phyloP scores from a whole-genome alignment of 2,113 vertebrate genomes.

The Periophthalmodon schlosseri region DNA sequence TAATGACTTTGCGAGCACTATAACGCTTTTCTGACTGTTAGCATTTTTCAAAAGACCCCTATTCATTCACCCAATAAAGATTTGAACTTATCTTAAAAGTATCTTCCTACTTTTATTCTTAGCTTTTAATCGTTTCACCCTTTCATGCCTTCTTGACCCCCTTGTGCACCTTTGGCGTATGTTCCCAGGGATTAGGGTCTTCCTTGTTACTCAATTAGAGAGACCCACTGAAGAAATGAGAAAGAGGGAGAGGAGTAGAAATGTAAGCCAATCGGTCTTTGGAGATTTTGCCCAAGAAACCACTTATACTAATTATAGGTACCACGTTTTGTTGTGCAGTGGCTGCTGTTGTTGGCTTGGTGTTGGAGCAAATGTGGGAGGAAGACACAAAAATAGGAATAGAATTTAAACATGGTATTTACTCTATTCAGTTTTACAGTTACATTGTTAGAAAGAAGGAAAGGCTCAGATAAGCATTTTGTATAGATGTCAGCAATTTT shows the following conservation, averaged over 20 bases:
- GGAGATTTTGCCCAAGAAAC: neutral
- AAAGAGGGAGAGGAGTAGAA: neutral
- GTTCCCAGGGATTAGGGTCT: constrained; percentile 55
- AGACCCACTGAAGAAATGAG: constrained; percentile 13
- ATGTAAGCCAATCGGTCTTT: neutral
- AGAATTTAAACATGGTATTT: no score
- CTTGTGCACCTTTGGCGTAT: constrained; percentile 35
- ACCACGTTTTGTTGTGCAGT: no score
- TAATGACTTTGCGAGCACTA: constrained; percentile 58
- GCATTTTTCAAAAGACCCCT: constrained; percentile 20
- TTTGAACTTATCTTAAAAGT: neutral
- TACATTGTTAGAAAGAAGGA: no score
- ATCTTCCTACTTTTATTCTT: constrained; percentile 1
- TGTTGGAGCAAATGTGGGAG: no score
- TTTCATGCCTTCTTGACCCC: neutral
- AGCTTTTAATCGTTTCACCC: neutral
- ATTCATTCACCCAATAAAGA: constrained; percentile 12
- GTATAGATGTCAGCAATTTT: no score
- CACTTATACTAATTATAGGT: no score
- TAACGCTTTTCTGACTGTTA: constrained; percentile 24
- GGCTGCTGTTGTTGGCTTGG: no score
- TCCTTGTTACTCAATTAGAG: constrained; percentile 49
- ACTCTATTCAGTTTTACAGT: no score
- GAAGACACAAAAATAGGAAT: no score
- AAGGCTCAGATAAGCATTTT: no score